These are phyloP conservation scores for Osmoderma eremita DNA, from an alignment of 2,888 invertebrate genomes.

Conservation along the genomic window DNA sequence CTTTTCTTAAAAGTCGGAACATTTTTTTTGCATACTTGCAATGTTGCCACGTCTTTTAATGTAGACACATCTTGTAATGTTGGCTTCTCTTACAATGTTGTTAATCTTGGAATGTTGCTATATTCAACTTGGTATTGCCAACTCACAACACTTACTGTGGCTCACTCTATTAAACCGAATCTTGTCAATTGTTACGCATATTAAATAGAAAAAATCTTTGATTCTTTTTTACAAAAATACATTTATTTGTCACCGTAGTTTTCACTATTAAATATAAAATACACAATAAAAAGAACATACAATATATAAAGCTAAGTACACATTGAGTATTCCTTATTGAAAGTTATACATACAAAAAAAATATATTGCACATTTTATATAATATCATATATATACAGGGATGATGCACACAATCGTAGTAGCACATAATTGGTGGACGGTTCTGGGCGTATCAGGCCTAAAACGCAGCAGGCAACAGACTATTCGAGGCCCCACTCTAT, in stretches of 20 bases:
- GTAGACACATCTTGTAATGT: no score
- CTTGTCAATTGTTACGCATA: no score
- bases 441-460: background rate
- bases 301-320: conserved; percentile 35
- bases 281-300: conserved; percentile 45
- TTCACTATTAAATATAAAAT: conserved; percentile 45
- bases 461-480: background rate
- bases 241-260: conserved; percentile 52
- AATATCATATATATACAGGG: conserved; percentile 15
- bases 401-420: conserved; percentile 1
- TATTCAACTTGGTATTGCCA: no score
- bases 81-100: no score
- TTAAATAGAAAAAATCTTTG: conserved; percentile 1
- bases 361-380: conserved; percentile 34
- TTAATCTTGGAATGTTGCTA: no score
- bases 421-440: conserved; percentile 9
- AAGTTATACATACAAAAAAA: conserved; percentile 28
- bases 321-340: background rate
- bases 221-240: conserved; percentile 48
- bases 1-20: no score
- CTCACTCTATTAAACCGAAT: no score
- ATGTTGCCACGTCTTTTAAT: no score
- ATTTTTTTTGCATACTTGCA: no score
- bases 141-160: no score
- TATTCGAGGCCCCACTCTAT: no score